These are phyloP conservation scores for Euwallacea similis DNA, from an alignment of 1,140 invertebrate genomes.

Conservation along the genomic window DNA sequence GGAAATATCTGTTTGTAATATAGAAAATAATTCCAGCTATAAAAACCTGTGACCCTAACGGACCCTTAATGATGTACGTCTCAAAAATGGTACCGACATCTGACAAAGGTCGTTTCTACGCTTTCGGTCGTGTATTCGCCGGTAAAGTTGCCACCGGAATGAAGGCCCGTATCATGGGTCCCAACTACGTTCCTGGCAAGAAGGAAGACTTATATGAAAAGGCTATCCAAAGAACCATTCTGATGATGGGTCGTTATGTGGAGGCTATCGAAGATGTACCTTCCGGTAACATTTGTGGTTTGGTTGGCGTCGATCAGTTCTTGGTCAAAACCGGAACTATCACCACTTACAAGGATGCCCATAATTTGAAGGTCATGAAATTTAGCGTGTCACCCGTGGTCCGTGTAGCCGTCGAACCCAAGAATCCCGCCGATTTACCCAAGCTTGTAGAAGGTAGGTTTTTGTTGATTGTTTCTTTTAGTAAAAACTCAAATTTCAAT, in stretches of 20 bases:
- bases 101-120: slow-evolving; percentile 99
- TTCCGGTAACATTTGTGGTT: slow-evolving; percentile 98
- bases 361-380: slow-evolving; percentile 99
- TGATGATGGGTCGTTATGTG: slow-evolving; percentile 99
- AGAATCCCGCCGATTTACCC: slow-evolving; percentile 98
- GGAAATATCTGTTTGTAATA: neutral
- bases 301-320: slow-evolving; percentile 99
- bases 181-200: slow-evolving; percentile 96
- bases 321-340: slow-evolving; percentile 99
- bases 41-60: slow-evolving; percentile 93
- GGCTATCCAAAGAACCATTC: slow-evolving; percentile 97
- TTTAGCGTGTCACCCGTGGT: slow-evolving; percentile 99
- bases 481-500: slow-evolving; percentile 4
- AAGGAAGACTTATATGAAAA: slow-evolving; percentile 99
- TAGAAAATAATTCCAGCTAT: slow-evolving; percentile 41
- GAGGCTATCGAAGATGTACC: slow-evolving; percentile 99
- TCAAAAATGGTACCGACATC: slow-evolving; percentile 99
- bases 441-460: slow-evolving; percentile 91
- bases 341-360: slow-evolving; percentile 97
- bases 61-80: slow-evolving; percentile 99
- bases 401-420: slow-evolving; percentile 98
- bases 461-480: too few species aligned
- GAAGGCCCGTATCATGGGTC: slow-evolving; percentile 98
- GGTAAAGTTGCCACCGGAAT: slow-evolving; percentile 92
- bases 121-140: slow-evolving; percentile 99